Conservation (phyloP, 2,113 vertebrate species). For the Equus przewalskii region DNA sequence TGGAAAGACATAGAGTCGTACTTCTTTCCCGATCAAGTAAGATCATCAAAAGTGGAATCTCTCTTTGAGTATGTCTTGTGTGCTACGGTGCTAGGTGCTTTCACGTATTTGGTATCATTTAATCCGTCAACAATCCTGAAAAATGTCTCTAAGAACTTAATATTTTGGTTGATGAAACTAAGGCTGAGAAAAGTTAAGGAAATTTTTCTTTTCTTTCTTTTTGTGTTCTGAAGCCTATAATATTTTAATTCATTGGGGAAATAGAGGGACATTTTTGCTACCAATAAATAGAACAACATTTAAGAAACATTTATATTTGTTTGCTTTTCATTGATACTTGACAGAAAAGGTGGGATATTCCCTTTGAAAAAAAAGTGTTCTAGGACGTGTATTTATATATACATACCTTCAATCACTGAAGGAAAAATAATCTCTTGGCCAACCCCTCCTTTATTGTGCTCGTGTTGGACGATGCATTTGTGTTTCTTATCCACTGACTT, state of each 20-base stretch:
- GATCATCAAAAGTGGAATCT: not conserved
- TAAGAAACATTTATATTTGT: not conserved
- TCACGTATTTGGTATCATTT: not conserved
- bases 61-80: not conserved
- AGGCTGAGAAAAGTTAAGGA: not conserved
- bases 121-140: not conserved
- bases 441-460: not conserved
- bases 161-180: not conserved
- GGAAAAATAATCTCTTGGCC: constrained; percentile 69
- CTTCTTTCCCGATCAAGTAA: not conserved
- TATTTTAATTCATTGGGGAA: not conserved
- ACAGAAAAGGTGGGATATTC: not conserved
- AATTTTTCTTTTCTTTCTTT: not conserved
- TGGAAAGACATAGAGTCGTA: not conserved
- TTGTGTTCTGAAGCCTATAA: not conserved
- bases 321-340: constrained; percentile 15
- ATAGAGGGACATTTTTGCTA: not conserved
- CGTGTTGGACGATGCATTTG: constrained; percentile 49
- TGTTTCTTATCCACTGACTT: constrained; percentile 13
- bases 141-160: not conserved
- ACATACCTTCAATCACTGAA: constrained; percentile 67
- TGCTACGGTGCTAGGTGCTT: not conserved
- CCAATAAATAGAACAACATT: not conserved
- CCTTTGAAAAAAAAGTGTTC: not conserved
- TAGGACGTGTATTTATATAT: not conserved